phyloP scores from a whole-genome alignment of 2,797 vertebrate genomes.

The Danio aesculapii region DNA sequence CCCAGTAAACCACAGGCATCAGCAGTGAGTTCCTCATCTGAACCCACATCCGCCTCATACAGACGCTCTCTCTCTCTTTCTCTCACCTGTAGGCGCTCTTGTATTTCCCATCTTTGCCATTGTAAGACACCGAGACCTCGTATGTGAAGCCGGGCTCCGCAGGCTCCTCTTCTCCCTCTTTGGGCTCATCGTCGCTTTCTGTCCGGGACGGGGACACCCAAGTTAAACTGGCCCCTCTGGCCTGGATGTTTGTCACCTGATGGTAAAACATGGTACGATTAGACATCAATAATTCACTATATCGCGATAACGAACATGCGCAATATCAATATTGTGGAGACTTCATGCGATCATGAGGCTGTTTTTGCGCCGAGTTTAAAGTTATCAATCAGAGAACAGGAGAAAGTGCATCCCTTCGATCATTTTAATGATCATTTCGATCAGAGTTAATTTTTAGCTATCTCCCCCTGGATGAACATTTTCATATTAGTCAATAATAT shows the following conservation, averaged over 20 bases:
- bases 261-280: neutral
- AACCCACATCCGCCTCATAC: neutral
- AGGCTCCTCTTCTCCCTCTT: conserved; percentile 71
- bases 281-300: too few species aligned
- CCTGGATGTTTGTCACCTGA: conserved; percentile 90
- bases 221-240: conserved; percentile 81
- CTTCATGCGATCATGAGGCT: too few species aligned
- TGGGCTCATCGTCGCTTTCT: conserved; percentile 69
- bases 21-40: conserved; percentile 10
- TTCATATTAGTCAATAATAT: too few species aligned
- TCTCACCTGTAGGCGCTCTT: conserved; percentile 86
- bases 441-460: too few species aligned
- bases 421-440: too few species aligned
- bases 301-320: too few species aligned
- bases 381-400: too few species aligned
- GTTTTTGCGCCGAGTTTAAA: too few species aligned
- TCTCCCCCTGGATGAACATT: too few species aligned
- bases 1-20: conserved; percentile 19
- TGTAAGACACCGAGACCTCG: conserved; percentile 87
- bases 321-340: too few species aligned
- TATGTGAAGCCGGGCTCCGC: conserved; percentile 79
- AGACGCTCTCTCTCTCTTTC: neutral
- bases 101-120: conserved; percentile 92
- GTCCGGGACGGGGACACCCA: conserved; percentile 85
- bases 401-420: too few species aligned